Evolutionary conservation across 37 sponge, comb jelly and placozoan species (phyloP).

Genomic region (Tethya wilhelma): DNA sequence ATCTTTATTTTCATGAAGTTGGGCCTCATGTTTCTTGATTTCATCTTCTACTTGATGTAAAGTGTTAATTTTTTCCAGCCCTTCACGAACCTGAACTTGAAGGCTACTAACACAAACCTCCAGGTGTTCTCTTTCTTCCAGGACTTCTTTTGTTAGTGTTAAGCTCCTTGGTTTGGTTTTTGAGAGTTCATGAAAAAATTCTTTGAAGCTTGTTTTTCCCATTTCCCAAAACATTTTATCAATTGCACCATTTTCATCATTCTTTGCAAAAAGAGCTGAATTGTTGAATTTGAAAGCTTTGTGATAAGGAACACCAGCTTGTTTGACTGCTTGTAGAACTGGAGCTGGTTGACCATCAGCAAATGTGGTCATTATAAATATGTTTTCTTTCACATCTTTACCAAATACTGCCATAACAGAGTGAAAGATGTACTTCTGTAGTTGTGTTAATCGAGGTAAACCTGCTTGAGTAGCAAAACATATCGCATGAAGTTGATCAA

Average conservation of each 20-base stretch:
- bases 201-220: constrained; percentile 54
- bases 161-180: constrained; percentile 33
- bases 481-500: constrained; percentile 66
- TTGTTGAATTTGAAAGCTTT: constrained; percentile 75
- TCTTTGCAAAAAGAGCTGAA: constrained; percentile 74
- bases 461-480: constrained; percentile 74
- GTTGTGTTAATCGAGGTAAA: constrained; percentile 53
- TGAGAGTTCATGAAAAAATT: constrained; percentile 54
- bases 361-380: constrained; percentile 84
- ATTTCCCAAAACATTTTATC: constrained; percentile 77
- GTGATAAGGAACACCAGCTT: constrained; percentile 40
- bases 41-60: constrained; percentile 50
- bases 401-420: constrained; percentile 73
- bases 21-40: constrained; percentile 41
- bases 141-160: constrained; percentile 57
- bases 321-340: constrained; percentile 58
- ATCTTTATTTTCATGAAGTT: constrained; percentile 55
- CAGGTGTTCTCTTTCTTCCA: constrained; percentile 59
- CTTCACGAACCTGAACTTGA: constrained; percentile 38
- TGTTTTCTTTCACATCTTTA: constrained; percentile 45
- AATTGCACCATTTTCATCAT: constrained; percentile 26
- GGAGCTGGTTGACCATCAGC: constrained; percentile 72
- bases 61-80: constrained; percentile 51
- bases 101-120: constrained; percentile 55
- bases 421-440: constrained; percentile 70